Base-by-base conservation (phyloP, 1,140 invertebrate species). In the Drosophila santomea region DNA sequence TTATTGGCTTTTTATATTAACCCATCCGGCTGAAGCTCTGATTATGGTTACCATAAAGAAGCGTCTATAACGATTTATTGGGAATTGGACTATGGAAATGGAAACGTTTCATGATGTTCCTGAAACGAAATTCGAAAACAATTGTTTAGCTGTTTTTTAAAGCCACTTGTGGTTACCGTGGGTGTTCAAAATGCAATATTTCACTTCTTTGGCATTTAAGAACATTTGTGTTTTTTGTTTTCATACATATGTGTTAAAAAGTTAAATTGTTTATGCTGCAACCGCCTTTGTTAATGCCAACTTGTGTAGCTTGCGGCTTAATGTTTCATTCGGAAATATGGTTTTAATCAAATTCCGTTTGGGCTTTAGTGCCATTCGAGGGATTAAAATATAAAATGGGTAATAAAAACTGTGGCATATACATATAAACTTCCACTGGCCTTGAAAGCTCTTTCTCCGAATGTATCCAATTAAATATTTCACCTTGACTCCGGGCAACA, bases 31-130 rank as follows among this genome's bases (percentile, higher is more conserved):
- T 64, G 61, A 61, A 61, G 61, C 56, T 64, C 39, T 64, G 56
- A 60, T 64, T 61, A 64, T 61, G 61, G 56, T 60, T 60, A 64
- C 61, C 60, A 63, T 51, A 67, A 67, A 63, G 20, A 64, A 47
- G 64, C 44, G 23, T 59, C 38, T 61, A 45, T 57, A 55, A 41
- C 57, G 35, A 54, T 63, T 59, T 32, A 60, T 58, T 58, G 45
- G 28, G 25, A 45, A 45, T 58, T 58, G 56, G 28, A 61, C 61
- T 64, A 61, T 15, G 55, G 56, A 44, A 36, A 64, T 32, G 56
- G 64, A 68, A 68, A 68, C 61, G 66, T 66, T 68, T 68, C 44
- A 66, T 68, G 64, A 67, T 68, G 64, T 68, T 52, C 62, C 64
- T 68, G 64, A 68, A 68, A 68, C 38, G 64, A 68, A 32, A 68